Conservation (phyloP, 2,888 invertebrate genomes). For the Tholera decimalis region DNA sequence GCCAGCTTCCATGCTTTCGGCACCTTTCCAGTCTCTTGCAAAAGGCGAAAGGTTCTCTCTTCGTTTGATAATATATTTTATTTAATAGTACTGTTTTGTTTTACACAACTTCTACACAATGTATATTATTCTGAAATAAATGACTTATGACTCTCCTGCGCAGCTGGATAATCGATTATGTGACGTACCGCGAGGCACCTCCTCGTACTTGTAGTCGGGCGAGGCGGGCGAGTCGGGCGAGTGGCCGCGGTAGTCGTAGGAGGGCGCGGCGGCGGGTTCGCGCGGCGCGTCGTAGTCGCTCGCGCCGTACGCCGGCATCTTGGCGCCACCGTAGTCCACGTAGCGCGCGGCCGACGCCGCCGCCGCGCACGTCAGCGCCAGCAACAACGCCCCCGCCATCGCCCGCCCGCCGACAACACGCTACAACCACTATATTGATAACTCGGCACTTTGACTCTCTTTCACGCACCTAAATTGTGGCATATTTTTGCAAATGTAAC, state of each 20-base stretch:
- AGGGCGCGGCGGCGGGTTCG: constrained; percentile 59
- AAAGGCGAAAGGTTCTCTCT: too few species aligned
- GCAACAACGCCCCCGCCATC: constrained; percentile 60
- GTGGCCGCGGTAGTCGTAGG: constrained; percentile 77
- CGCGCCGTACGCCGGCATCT: constrained; percentile 81
- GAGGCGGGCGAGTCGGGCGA: constrained; percentile 76
- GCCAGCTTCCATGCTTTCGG: too few species aligned
- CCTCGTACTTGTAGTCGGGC: constrained; percentile 83
- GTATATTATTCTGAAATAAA: too few species aligned
- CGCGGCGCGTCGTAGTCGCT: constrained; percentile 72
- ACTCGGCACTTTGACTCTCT: constrained; percentile 48
- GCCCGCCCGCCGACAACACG: constrained; percentile 15
- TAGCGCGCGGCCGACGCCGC: constrained; percentile 71
- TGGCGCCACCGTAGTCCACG: constrained; percentile 78
- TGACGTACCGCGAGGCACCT: constrained; percentile 69
- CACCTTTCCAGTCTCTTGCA: too few species aligned
- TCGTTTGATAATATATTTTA: too few species aligned
- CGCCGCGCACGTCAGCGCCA: constrained; percentile 69
- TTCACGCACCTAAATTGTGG: constrained; percentile 69
- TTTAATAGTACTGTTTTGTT: too few species aligned
- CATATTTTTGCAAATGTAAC: constrained; percentile 80
- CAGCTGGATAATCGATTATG: background rate
- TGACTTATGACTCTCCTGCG: too few species aligned
- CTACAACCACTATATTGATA: constrained; percentile 49
- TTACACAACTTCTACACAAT: too few species aligned